Conservation (phyloP, 2,888 invertebrate species). For the Cantharis nigra region DNA sequence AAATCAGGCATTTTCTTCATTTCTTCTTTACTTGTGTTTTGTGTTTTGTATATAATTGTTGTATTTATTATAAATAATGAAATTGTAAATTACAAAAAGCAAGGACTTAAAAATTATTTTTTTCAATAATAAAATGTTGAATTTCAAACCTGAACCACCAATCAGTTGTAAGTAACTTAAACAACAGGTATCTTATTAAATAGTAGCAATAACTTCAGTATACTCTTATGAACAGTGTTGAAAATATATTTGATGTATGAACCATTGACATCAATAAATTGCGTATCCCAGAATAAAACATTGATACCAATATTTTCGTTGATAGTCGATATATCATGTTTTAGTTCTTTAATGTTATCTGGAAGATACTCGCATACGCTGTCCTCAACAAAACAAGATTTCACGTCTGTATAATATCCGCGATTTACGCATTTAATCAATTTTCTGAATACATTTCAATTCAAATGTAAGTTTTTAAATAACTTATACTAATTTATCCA, state of each 20-base stretch:
- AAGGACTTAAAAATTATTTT: no score
- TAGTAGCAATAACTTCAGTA: no score
- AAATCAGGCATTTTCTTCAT: no score
- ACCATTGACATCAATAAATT: background rate
- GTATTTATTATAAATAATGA: no score
- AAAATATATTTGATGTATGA: background rate
- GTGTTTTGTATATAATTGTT: no score
- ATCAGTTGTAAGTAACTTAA: background rate
- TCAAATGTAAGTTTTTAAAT: background rate
- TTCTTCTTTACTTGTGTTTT: no score
- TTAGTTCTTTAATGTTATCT: background rate
- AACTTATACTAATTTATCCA: background rate
- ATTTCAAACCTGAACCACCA: background rate
- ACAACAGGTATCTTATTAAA: no score
- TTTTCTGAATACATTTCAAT: background rate
- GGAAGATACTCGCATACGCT: background rate
- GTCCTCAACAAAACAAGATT: background rate
- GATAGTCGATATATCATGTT: background rate
- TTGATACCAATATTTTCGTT: background rate
- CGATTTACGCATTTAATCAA: background rate
- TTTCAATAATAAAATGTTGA: background rate
- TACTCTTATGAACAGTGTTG: background rate
- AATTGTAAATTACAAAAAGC: no score
- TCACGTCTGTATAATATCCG: background rate
- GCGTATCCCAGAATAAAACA: background rate